A percentile compares a stretch with the other conserved stretches of the same genome.
phyloP scores from a whole-genome alignment of 53 echinoderm and acorn worm genomes.

The Patiria pectinifera region DNA sequence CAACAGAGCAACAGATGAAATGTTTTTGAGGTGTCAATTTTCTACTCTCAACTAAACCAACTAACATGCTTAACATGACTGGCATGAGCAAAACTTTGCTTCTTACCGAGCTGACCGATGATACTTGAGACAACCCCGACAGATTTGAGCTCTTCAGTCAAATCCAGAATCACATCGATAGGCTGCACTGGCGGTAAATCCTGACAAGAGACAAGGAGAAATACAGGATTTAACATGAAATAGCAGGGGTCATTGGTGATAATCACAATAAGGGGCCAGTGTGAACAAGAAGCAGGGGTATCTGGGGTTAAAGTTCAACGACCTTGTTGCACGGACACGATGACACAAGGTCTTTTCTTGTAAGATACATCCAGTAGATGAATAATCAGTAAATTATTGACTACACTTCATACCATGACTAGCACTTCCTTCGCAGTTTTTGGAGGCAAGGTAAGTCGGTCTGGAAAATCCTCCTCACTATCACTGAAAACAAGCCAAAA shows the following conservation, averaged over 20 bases:
- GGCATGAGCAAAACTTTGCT: not conserved
- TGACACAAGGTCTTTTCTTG: no score
- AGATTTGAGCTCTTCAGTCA: slow-evolving; percentile 61
- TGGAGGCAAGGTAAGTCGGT: slow-evolving; percentile 9
- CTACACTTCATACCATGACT: slow-evolving; percentile 5
- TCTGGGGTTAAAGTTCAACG: no score
- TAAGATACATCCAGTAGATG: no score
- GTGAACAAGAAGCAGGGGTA: no score
- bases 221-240: not conserved
- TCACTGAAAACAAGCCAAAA: not conserved
- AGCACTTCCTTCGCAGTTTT: slow-evolving; percentile 46
- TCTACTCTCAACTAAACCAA: no score
- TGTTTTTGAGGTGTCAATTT: no score
- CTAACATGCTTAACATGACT: no score
- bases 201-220: slow-evolving; percentile 21
- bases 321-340: no score
- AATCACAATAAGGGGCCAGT: no score
- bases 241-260: no score
- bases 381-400: not conserved
- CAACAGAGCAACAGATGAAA: no score
- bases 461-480: slow-evolving; percentile 22
- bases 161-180: slow-evolving; percentile 64
- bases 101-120: slow-evolving; percentile 91
- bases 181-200: slow-evolving; percentile 79
- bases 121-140: slow-evolving; percentile 83